Evolutionary conservation across 1,140 invertebrate species (phyloP), one percentile per base, ranked within the genome.

Genomic region (Drosophila truncata): DNA sequence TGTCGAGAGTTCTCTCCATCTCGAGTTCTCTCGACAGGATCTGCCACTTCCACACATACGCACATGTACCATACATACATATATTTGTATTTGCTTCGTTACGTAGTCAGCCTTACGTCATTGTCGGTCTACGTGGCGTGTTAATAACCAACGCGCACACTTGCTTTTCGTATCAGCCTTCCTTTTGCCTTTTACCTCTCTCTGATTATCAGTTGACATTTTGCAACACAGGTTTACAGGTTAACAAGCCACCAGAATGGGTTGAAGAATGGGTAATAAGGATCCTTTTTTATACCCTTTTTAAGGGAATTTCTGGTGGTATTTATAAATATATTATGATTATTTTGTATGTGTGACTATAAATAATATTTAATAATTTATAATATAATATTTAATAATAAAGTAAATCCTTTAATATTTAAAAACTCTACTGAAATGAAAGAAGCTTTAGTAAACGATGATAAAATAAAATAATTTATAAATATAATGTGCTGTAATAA

Each of bases 91-190:
- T 60, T 58, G 59, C 70, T 73, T 75, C 64, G 64, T 83, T 80
- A 63, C 70, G 80, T 65, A 57, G 54, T 71, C 54, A 33, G 35
- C 35, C 63, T 70, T 83, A 83, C 76, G 81, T 65, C 62, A 72
- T 58, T 72, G 69, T 72, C 65, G 52, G 42, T 49, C 61, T 61
- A 75, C 72, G 62, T 73, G 81, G 82, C 81, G 69, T 80, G 67
- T 73, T 73, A 73, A 73, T 73, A 73, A 73, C 64, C 67, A 39
- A 49, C 23, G 64, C 20, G 37, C 50, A 57, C 54, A 73, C 66
- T 71, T 57, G 14, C 23, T 62, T 52, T 47, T 14, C 35, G 29
- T 47, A 37, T 44, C 66, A 8, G 55, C 16, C 52, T 31, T 39
- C 37, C 37, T 16, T 65, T 44, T 3, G 29, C 20, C 61, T 31